Evolutionary conservation across 2,797 vertebrate species (phyloP).

Genomic region (Mormyrus hasselquistii): DNA sequence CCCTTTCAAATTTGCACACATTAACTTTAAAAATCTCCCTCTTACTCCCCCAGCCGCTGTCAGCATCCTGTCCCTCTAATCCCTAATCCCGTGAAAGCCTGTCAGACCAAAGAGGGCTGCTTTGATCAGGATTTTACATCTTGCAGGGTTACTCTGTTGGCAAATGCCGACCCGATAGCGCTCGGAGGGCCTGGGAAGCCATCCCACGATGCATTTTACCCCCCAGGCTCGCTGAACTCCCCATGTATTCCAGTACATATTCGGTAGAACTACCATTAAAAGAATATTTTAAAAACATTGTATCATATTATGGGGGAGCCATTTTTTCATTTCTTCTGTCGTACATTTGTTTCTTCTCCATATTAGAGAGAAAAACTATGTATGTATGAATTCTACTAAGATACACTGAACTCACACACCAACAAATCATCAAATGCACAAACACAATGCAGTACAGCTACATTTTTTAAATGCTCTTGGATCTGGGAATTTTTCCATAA

Average conservation of each 20-base stretch:
- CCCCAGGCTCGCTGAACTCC: not conserved
- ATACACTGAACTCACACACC: not conserved
- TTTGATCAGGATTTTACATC: conserved; percentile 18
- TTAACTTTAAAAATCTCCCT: conserved; percentile 17
- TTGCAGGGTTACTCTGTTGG: not conserved
- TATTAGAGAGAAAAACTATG: not conserved
- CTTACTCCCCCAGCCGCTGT: not conserved
- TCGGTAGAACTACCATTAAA: not conserved
- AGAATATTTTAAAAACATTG: not conserved
- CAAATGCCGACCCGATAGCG: not conserved
- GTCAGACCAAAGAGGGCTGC: conserved; percentile 13
- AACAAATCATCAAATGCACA: not conserved
- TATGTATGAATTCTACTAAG: not conserved
- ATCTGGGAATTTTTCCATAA: not conserved
- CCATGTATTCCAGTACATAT: not conserved
- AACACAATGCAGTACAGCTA: not conserved
- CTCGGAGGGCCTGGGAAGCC: not conserved
- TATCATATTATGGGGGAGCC: not conserved
- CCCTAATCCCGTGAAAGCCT: conserved; percentile 15
- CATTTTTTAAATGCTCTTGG: not conserved
- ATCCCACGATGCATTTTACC: not conserved
- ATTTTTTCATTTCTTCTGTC: not conserved
- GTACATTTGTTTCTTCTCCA: not conserved
- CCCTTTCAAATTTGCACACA: not conserved
- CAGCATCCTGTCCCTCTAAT: conserved; percentile 13